Percentiles rank a stretch among this genome's conserved stretches.
These are phyloP conservation scores for Merodon equestris DNA, from an alignment of 2,888 invertebrate genomes.

Conservation along the genomic window DNA sequence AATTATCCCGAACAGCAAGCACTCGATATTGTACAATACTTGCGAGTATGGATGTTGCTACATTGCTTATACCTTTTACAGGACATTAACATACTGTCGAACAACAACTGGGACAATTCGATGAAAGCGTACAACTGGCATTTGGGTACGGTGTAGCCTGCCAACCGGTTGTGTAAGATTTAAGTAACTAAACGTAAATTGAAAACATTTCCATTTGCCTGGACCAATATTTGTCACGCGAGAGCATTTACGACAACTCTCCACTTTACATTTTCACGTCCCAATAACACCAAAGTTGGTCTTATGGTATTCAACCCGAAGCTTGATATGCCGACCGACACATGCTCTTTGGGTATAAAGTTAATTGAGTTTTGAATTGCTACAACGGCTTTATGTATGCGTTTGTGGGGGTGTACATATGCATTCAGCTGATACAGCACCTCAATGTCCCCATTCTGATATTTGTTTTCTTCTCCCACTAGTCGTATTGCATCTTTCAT, in stretches of 20 bases:
- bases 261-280: neutral
- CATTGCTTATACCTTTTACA: constrained; percentile 25
- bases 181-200: constrained; percentile 65
- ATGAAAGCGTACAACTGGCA: neutral
- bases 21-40: constrained; percentile 14
- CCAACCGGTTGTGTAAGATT: constrained; percentile 1
- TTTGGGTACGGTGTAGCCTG: neutral
- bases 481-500: constrained; percentile 6
- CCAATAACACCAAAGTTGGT: constrained; percentile 45
- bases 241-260: neutral
- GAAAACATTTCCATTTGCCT: constrained; percentile 53
- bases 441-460: neutral
- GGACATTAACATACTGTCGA: constrained; percentile 52
- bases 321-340: constrained; percentile 28
- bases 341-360: constrained; percentile 67
- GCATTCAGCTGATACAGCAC: neutral
- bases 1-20: no score
- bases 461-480: constrained; percentile 37
- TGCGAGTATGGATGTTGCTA: constrained; percentile 24
- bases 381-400: constrained; percentile 18
- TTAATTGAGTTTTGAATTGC: constrained; percentile 69
- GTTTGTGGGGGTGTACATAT: neutral
- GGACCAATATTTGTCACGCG: constrained; percentile 1
- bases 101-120: constrained; percentile 39
- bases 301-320: neutral